Conservation (phyloP, 2,113 vertebrate genomes). For the Apodemus sylvaticus region DNA sequence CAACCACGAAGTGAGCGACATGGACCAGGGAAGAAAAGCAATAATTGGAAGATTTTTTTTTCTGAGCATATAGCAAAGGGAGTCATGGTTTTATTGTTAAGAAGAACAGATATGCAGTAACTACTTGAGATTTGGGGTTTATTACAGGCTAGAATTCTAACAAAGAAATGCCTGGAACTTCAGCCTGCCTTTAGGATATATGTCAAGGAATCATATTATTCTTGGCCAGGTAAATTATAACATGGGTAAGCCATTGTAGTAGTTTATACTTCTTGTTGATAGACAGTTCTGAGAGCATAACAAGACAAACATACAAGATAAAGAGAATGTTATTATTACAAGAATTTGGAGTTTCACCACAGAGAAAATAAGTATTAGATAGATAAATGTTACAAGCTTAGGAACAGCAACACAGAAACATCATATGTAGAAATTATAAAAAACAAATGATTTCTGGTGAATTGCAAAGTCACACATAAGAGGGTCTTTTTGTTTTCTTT, state of each 20-base stretch:
- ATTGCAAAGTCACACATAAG: background rate
- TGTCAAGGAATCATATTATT: background rate
- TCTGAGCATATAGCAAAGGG: slow-evolving; percentile 61
- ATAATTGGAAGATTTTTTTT: slow-evolving; percentile 76
- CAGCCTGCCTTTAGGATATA: background rate
- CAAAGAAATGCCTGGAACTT: slow-evolving; percentile 11
- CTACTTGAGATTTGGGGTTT: background rate
- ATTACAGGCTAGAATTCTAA: slow-evolving; percentile 27
- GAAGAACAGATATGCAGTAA: slow-evolving; percentile 56
- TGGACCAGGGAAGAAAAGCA: slow-evolving; percentile 71
- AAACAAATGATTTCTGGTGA: background rate
- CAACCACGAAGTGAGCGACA: slow-evolving; percentile 56
- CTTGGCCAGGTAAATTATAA: slow-evolving; percentile 21
- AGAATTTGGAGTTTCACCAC: background rate
- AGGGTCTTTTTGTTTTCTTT: background rate
- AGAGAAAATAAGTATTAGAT: background rate
- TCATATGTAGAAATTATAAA: background rate
- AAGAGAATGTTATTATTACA: background rate
- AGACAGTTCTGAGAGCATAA: background rate
- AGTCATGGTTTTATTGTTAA: slow-evolving; percentile 63
- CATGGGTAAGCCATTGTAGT: background rate
- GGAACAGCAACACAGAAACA: background rate
- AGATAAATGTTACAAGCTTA: background rate
- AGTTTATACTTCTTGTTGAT: background rate
- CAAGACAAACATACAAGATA: background rate